Base-by-base conservation (phyloP, 1,140 invertebrate genomes). In the Pseudoatta argentina region DNA sequence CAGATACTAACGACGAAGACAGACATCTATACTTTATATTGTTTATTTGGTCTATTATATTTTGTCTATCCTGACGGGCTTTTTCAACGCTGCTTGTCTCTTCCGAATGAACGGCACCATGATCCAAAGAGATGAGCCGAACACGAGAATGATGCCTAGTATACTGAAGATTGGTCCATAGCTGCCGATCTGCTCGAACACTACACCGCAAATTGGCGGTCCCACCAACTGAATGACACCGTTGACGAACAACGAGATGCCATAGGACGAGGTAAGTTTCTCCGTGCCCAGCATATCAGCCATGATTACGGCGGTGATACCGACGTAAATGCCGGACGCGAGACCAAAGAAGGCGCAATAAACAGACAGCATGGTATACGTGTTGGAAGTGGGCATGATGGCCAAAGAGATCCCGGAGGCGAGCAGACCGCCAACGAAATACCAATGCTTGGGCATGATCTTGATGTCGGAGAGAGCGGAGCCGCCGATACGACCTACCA, bases 281-380 rank as follows among this genome's bases (percentile, higher is more conserved):
- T 98, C 98, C 1, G 97, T 97, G 0, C 98, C 98, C 1, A 98
- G 92, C 96, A 98, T 97, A 93, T 98, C 97, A 0, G 97, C 97
- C 97, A 98, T 98, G 0, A 98, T 97, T 39, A 98, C 97, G 2
- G 98, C 97, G 1, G 97, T 98, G 1, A 98, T 97, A 18, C 98
- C 98, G 0, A 98, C 97, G 92, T 98, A 98, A n/a, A 97, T 96
- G n/a, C 98, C 98, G 0, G 98, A 98, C 10, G 97, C 96, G 4
- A 98, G 93, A 0, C 98, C 98, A 92, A 98, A 98, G 1, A 97
- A 91, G 1, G 96, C 96, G 93, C 97, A 98, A 90, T 96, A 97
- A 14, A 96, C 94, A 53, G 97, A 96, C 2, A 98, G 95, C 18
- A 95, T 94, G 0, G 51, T 63, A 71, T 96, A 96, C 55, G 94